Percentiles rank a stretch among this genome's conserved stretches.
These are phyloP conservation scores for Amphiprion percula DNA, from an alignment of 2,113 vertebrate species.

Conservation along the genomic window DNA sequence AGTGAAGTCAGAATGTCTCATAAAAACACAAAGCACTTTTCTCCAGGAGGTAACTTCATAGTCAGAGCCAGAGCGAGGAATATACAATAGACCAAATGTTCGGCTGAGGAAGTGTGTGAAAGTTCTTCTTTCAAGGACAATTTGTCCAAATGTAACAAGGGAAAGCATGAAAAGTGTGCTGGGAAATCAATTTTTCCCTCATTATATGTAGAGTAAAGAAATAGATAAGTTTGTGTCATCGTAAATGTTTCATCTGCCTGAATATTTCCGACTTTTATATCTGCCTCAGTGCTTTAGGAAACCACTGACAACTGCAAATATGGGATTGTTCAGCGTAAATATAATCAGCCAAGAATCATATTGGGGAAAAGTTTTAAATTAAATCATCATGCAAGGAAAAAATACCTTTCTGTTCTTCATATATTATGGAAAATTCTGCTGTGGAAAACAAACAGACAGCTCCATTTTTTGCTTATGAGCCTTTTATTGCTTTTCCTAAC, in stretches of 20 bases:
- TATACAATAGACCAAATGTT: conserved; percentile 27
- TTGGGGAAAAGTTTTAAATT: conserved; percentile 16
- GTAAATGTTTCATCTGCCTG: conserved; percentile 26
- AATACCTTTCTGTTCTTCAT: background rate
- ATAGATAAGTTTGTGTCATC: conserved; percentile 30
- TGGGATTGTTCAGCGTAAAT: conserved; percentile 15
- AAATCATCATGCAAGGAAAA: conserved; percentile 18
- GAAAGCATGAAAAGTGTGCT: background rate
- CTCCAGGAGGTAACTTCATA: conserved; percentile 53
- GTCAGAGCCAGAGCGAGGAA: conserved; percentile 40
- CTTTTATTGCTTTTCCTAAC: conserved; percentile 7
- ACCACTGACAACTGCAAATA: background rate
- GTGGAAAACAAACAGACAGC: background rate
- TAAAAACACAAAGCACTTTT: conserved; percentile 71
- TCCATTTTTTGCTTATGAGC: background rate
- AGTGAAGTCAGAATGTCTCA: conserved; percentile 57
- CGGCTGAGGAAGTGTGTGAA: conserved; percentile 17
- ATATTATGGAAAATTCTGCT: background rate
- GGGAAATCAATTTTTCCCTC: conserved; percentile 31
- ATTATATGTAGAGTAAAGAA: conserved; percentile 30
- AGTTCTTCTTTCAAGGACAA: conserved; percentile 30
- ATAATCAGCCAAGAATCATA: conserved; percentile 9
- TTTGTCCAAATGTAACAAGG: conserved; percentile 48
- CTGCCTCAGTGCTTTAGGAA: background rate
- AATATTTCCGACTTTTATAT: conserved; percentile 26